These are phyloP conservation scores for Poeciliopsis paucimaculata DNA, from an alignment of 2,797 vertebrate genomes.

Conservation along the genomic window DNA sequence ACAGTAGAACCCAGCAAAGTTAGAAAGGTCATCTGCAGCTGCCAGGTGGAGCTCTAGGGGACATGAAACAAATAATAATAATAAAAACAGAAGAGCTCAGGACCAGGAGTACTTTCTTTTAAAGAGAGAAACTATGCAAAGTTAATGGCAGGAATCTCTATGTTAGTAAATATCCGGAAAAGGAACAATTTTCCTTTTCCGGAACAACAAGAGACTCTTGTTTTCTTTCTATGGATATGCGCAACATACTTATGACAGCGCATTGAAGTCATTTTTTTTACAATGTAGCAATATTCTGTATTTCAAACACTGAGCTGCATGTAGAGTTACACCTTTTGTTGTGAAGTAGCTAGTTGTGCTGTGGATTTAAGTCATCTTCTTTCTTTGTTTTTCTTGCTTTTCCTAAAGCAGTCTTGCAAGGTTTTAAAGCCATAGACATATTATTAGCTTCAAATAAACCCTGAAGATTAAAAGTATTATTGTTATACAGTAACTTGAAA, in stretches of 20 bases:
- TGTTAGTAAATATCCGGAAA: neutral
- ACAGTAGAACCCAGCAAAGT: neutral
- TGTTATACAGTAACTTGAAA: slow-evolving; percentile 42
- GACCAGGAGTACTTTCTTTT: neutral
- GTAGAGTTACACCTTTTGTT: neutral
- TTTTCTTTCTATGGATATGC: neutral
- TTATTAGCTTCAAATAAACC: slow-evolving; percentile 36
- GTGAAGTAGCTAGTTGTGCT: slow-evolving; percentile 37
- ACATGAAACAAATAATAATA: neutral
- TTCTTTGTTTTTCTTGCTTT: slow-evolving; percentile 1
- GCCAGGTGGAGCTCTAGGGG: no score
- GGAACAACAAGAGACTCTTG: neutral
- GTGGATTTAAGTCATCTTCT: slow-evolving; percentile 24
- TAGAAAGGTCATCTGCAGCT: neutral
- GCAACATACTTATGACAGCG: neutral
- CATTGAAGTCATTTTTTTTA: neutral
- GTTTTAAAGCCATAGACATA: slow-evolving; percentile 44
- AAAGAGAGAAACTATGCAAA: neutral
- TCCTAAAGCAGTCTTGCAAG: slow-evolving; percentile 25
- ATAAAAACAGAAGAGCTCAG: neutral
- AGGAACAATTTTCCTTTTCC: no score
- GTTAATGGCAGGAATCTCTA: neutral
- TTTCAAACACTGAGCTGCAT: neutral
- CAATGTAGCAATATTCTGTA: neutral
- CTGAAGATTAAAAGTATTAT: slow-evolving; percentile 35